A percentile compares a stretch with the other conserved stretches of the same genome.
Evolutionary conservation across 1,140 invertebrate genomes (phyloP).

Genomic region (Catajapyx aquilonaris): DNA sequence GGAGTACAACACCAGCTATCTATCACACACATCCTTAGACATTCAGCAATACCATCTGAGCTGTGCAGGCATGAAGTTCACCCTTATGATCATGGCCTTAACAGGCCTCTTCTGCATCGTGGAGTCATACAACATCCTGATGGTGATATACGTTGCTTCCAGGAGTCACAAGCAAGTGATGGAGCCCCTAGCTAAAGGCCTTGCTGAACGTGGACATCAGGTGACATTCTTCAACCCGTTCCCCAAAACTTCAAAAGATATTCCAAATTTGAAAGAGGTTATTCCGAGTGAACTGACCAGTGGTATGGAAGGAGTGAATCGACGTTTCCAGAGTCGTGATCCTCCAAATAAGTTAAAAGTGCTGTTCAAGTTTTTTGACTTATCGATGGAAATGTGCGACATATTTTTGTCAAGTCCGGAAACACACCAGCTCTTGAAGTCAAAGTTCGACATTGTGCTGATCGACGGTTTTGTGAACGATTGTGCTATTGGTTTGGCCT

Average conservation of each 20-base stretch:
- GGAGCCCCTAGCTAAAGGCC: constrained; percentile 9
- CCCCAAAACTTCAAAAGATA: constrained; percentile 1
- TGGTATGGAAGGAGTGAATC: neutral
- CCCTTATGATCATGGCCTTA: too few relatives aligned
- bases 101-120: too few relatives aligned
- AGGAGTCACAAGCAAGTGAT: constrained; percentile 9
- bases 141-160: too few relatives aligned
- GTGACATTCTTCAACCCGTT: constrained; percentile 9
- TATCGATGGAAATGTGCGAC: neutral
- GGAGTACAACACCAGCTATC: too few relatives aligned
- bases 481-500: constrained; percentile 21
- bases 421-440: constrained; percentile 4
- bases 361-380: neutral
- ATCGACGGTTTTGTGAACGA: constrained; percentile 23
- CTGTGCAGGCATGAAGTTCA: too few relatives aligned
- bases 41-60: too few relatives aligned
- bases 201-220: constrained; percentile 13
- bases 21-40: too few relatives aligned
- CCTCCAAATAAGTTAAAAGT: neutral
- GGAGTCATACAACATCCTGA: too few relatives aligned
- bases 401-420: neutral
- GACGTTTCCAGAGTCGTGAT: neutral
- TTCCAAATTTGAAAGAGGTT: constrained; percentile 8
- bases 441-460: constrained; percentile 24
- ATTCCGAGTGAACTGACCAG: neutral